Evolutionary conservation across 2,113 vertebrate species (phyloP).

Genomic region (Trematomus loennbergii): DNA sequence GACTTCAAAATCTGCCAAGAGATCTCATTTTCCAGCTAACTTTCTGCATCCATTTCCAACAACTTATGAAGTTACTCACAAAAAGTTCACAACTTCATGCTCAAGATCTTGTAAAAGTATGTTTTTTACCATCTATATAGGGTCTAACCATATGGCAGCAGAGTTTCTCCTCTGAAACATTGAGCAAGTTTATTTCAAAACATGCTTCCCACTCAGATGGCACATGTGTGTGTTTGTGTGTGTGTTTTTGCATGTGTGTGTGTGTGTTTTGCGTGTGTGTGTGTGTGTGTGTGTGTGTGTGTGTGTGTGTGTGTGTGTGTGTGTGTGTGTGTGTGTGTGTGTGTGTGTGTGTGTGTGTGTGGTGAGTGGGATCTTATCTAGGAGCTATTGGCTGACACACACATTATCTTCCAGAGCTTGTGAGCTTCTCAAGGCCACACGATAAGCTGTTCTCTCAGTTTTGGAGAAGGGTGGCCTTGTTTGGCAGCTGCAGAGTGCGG

Average conservation of each 20-base stretch:
- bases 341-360: no score
- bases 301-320: conserved; percentile 3
- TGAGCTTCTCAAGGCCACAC: conserved; percentile 1
- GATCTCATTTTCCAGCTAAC: no score
- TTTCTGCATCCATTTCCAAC: background rate
- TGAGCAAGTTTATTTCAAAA: conserved; percentile 10
- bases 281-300: conserved; percentile 5
- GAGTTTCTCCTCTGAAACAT: conserved; percentile 12
- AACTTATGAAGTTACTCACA: conserved; percentile 6
- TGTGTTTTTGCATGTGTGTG: background rate
- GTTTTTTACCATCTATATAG: conserved; percentile 4
- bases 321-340: conserved; percentile 9
- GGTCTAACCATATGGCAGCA: conserved; percentile 51
- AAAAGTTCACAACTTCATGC: conserved; percentile 8
- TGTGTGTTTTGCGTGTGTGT: no score
- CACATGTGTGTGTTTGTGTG: conserved; percentile 14
- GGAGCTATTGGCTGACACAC: conserved; percentile 7
- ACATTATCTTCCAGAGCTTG: conserved; percentile 2
- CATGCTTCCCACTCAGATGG: conserved; percentile 49
- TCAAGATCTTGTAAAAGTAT: conserved; percentile 4
- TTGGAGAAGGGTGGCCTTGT: background rate
- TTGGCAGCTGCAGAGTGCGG: background rate
- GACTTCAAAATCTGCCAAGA: no score
- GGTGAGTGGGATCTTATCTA: conserved; percentile 22
- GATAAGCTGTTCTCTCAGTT: conserved; percentile 2